phyloP scores from a whole-genome alignment of 1,140 invertebrate genomes.

The Pogonomyrmex barbatus region DNA sequence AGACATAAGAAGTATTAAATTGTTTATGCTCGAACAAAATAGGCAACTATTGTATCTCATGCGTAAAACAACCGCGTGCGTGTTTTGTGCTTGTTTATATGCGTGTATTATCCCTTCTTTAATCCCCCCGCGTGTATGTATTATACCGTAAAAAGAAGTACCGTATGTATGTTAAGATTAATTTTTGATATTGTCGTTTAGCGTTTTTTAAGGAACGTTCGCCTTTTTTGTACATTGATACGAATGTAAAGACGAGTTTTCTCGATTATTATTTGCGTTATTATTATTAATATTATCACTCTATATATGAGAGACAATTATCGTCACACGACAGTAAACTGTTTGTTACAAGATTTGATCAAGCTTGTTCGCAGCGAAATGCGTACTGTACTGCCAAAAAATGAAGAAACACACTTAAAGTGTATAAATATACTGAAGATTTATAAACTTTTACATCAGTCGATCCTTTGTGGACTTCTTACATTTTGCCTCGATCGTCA shows the following conservation, averaged over 20 bases:
- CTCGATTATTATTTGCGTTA: slow-evolving; percentile 64
- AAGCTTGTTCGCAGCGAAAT: slow-evolving; percentile 63
- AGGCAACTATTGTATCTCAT: slow-evolving; percentile 62
- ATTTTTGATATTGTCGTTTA: slow-evolving; percentile 73
- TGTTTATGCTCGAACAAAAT: slow-evolving; percentile 51
- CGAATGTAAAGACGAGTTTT: slow-evolving; percentile 80
- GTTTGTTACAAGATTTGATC: slow-evolving; percentile 70
- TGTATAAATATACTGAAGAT: slow-evolving; percentile 73
- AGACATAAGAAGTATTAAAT: slow-evolving; percentile 50
- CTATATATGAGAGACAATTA: slow-evolving; percentile 57
- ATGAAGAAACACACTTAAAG: slow-evolving; percentile 64
- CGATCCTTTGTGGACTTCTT: neutral
- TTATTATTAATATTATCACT: slow-evolving; percentile 69
- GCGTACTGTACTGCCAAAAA: slow-evolving; percentile 75
- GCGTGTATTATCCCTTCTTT: slow-evolving; percentile 61
- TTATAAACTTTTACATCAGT: slow-evolving; percentile 77
- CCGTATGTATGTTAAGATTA: slow-evolving; percentile 67
- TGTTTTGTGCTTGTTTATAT: slow-evolving; percentile 63
- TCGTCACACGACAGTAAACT: slow-evolving; percentile 27
- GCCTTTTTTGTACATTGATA: slow-evolving; percentile 80
- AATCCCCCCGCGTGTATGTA: slow-evolving; percentile 68
- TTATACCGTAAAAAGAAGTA: slow-evolving; percentile 74
- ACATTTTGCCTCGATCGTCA: neutral
- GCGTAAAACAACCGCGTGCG: slow-evolving; percentile 55
- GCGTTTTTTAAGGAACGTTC: slow-evolving; percentile 69